Conservation (phyloP, 2,888 invertebrate species). For the Pristionchus fissidentatus region DNA sequence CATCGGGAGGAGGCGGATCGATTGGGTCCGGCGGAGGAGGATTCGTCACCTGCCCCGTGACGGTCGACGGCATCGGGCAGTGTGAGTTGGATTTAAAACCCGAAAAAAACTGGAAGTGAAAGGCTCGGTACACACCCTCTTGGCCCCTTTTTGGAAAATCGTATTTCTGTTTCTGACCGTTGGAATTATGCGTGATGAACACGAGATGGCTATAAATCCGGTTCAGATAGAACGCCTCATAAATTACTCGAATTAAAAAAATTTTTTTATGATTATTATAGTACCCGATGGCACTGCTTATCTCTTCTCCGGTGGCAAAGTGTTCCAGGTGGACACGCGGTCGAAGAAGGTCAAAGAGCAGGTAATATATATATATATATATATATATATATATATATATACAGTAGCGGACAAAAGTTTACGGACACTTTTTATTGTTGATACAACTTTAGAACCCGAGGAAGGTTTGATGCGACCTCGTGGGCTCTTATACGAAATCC, state of each 20-base stretch:
- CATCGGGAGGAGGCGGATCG: background rate
- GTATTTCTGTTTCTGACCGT: background rate
- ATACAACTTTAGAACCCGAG: too few relatives aligned
- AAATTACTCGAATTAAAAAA: background rate
- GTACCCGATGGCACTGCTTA: slow-evolving; percentile 59
- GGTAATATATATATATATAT: too few relatives aligned
- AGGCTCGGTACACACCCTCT: too few relatives aligned
- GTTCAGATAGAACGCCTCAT: too few relatives aligned
- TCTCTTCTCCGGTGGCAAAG: slow-evolving; percentile 67
- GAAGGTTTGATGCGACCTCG: too few relatives aligned
- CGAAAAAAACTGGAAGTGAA: too few relatives aligned
- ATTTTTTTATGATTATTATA: background rate
- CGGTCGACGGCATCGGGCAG: slow-evolving; percentile 23
- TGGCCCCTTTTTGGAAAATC: background rate
- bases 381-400: too few relatives aligned
- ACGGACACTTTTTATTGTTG: too few relatives aligned
- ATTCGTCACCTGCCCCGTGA: background rate
- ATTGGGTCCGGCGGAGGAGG: background rate
- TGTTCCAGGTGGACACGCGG: slow-evolving; percentile 57
- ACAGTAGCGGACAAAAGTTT: too few relatives aligned
- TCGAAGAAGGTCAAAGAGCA: slow-evolving; percentile 24
- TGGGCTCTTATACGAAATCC: too few relatives aligned
- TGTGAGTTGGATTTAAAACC: slow-evolving; percentile 24
- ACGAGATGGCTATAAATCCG: too few relatives aligned
- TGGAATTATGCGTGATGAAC: background rate